phyloP scores from a whole-genome alignment of 2,113 vertebrate genomes.

The Silurus asotus region DNA sequence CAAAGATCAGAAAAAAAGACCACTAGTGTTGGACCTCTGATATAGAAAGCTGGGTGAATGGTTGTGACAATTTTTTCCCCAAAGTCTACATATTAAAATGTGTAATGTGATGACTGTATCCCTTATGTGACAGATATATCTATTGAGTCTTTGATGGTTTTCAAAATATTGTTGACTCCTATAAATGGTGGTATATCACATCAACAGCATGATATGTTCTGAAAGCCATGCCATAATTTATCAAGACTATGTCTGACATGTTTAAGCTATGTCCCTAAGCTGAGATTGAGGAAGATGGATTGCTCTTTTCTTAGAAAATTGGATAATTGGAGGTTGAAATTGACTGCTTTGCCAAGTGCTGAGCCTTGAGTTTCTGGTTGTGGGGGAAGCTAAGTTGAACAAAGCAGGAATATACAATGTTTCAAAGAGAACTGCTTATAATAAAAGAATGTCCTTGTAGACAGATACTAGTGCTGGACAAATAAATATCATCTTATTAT shows the following conservation, averaged over 20 bases:
- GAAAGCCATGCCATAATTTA: constrained; percentile 2
- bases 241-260: not conserved
- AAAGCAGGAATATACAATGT: not conserved
- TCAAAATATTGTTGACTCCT: constrained; percentile 5
- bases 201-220: not conserved
- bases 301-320: not conserved
- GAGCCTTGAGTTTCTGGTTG: not conserved
- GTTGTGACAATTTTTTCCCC: not conserved
- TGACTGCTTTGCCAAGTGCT: constrained; percentile 10
- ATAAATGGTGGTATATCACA: not conserved
- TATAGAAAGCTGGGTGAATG: not conserved
- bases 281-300: constrained; percentile 10
- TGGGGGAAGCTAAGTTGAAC: not conserved
- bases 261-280: not conserved
- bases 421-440: not conserved
- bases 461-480: not conserved
- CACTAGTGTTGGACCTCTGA: not conserved
- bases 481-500: not conserved
- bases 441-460: not conserved
- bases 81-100: not conserved
- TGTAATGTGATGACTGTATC: not conserved
- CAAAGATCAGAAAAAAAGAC: not conserved
- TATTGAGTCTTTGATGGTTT: not conserved
- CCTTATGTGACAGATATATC: not conserved
- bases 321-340: constrained; percentile 12